Base-by-base conservation (phyloP, 2,888 invertebrate genomes). In the Orthosia cruda region DNA sequence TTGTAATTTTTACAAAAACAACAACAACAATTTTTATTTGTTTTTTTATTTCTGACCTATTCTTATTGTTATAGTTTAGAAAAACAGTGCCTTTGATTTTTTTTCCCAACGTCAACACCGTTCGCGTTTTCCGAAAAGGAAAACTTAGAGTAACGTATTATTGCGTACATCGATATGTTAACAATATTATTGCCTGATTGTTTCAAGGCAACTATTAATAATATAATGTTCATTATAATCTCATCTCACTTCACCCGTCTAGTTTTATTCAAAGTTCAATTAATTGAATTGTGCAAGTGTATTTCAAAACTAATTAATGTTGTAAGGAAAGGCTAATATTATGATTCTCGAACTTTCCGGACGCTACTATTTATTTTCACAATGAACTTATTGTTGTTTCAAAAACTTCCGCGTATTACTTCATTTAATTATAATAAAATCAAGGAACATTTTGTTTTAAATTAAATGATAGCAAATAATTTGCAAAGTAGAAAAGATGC, bases 261-360 rank as follows among this genome's bases (percentile, higher is more conserved):
- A 45, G 66, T 80, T 52, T 4, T 26, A 26, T 3, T 26, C 26
- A 26, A 26, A 3, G 70, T 75, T 80, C 9, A 66, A 64, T 52
- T 54, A 61, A 68, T 54, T 61, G 55, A 26, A 62, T 16, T 50
- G 47, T 59, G 32, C 50, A 70, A 71, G n/a, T 66, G 23, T 64
- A 67, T 74, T 77, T 70, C 50, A 66, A 75, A 83, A 69, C 69
- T 75, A 75, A 83, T 79, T 63, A 83, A 75, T 59, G 47, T 83
- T 83, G 26, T 71, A 49, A 71, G 57, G 49, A 26, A 61, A 65
- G 32, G 15, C 55, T 57, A 69, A 83, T 71, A 83, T 83, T 72
- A 63, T 63, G 57, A 59, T 18, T 67, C 54, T 50, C n/a, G 4
- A 81, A 81, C 66, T 70, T 82, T 81, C 40, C 62, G 63, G 59